Percentiles rank a stretch among this genome's conserved stretches.
These are phyloP conservation scores for Flabesymbios commensalis DNA, from an alignment of 2,888 invertebrate species.

Conservation along the genomic window DNA sequence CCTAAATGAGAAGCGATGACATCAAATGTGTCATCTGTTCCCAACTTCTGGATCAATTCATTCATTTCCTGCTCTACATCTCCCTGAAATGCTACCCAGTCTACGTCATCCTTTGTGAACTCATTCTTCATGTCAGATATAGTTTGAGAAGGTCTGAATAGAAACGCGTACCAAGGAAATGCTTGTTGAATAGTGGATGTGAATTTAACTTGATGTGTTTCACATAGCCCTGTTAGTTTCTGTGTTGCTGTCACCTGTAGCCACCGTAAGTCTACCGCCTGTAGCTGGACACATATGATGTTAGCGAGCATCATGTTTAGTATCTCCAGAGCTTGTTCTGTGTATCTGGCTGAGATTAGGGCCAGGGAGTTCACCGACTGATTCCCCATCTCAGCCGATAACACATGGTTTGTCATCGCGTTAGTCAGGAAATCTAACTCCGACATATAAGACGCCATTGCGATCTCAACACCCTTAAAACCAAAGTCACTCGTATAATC, in stretches of 20 bases:
- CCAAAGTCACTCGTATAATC: conserved; percentile 39
- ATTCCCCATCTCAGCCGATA: conserved; percentile 43
- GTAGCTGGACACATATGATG: conserved; percentile 24
- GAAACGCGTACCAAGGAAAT: conserved; percentile 1
- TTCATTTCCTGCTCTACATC: too few species aligned
- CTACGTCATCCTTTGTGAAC: too few species aligned
- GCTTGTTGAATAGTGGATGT: too few species aligned
- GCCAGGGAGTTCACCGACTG: conserved; percentile 44
- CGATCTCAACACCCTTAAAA: conserved; percentile 41
- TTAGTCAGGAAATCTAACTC: conserved; percentile 39
- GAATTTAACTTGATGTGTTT: too few species aligned
- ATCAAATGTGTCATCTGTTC: too few species aligned
- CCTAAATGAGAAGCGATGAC: too few species aligned
- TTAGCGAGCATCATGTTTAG: conserved; percentile 42
- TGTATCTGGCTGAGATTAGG: conserved; percentile 34
- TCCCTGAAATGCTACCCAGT: too few species aligned
- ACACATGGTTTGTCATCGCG: conserved; percentile 40
- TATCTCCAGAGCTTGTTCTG: conserved; percentile 25
- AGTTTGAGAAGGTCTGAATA: not conserved
- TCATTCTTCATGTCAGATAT: not conserved
- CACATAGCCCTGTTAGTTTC: too few species aligned
- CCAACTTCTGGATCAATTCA: too few species aligned
- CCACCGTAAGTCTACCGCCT: conserved; percentile 38
- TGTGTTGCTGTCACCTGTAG: too few species aligned
- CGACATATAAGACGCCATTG: conserved; percentile 41